These are phyloP conservation scores for Phyllotis vaccarum DNA, from an alignment of 2,797 vertebrate genomes.

Conservation along the genomic window DNA sequence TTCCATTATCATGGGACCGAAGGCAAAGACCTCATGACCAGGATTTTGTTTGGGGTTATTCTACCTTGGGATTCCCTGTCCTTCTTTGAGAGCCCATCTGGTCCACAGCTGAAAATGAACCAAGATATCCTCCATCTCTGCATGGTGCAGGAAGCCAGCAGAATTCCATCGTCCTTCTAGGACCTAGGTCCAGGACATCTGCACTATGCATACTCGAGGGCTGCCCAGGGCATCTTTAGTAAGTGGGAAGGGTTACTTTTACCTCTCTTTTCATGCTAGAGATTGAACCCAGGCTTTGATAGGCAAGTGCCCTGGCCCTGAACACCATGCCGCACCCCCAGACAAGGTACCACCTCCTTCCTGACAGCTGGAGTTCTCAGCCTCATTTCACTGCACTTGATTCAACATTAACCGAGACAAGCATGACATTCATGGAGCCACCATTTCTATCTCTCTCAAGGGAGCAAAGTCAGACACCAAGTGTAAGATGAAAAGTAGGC, in stretches of 20 bases:
- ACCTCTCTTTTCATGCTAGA: background rate
- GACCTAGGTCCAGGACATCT: background rate
- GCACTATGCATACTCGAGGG: background rate
- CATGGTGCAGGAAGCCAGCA: background rate
- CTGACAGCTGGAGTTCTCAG: background rate
- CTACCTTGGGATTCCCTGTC: background rate
- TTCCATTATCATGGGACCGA: background rate
- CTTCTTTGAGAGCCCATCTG: background rate
- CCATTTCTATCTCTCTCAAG: background rate
- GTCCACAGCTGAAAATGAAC: background rate
- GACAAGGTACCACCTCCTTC: background rate
- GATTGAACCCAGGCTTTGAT: background rate
- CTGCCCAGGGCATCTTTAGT: background rate
- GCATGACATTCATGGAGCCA: background rate
- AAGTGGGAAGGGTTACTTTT: background rate
- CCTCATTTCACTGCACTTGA: background rate
- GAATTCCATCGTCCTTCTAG: background rate
- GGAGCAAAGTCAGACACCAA: conserved; percentile 3
- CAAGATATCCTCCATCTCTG: background rate
- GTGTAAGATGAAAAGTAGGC: background rate
- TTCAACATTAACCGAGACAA: background rate
- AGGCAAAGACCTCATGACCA: background rate
- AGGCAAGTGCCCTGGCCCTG: background rate
- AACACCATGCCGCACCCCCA: background rate
- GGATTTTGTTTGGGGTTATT: background rate